phyloP scores from a whole-genome alignment of 2,113 vertebrate species.

The Geococcyx californianus region DNA sequence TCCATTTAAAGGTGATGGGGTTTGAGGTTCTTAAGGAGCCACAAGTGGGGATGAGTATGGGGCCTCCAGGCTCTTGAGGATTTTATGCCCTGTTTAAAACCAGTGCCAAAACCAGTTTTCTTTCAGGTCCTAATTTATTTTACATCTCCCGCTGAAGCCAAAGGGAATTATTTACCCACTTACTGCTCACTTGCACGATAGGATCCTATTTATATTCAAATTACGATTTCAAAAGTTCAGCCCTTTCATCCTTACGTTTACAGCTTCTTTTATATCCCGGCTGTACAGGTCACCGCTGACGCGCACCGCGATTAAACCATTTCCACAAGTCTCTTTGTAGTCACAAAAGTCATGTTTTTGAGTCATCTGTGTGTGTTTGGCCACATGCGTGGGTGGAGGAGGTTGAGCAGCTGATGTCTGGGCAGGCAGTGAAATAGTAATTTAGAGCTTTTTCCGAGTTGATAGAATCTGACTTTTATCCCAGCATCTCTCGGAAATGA shows the following conservation, averaged over 20 bases:
- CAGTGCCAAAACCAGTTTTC: not conserved
- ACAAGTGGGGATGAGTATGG: not conserved
- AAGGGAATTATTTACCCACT: not conserved
- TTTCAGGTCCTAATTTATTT: not conserved
- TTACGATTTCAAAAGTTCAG: not conserved
- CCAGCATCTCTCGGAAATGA: not conserved
- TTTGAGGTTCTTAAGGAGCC: not conserved
- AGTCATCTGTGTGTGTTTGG: not conserved
- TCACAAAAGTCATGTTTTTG: not conserved
- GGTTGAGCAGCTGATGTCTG: not conserved
- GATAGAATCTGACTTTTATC: conserved; percentile 29
- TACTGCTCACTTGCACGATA: not conserved
- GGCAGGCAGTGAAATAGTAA: not conserved
- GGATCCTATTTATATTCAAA: not conserved
- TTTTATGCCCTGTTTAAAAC: not conserved
- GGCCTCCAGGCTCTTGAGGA: not conserved
- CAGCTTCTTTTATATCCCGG: not conserved
- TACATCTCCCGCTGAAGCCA: not conserved
- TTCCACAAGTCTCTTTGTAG: not conserved
- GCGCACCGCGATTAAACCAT: not conserved
- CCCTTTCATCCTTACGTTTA: not conserved
- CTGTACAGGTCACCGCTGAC: not conserved
- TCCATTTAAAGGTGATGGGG: not conserved
- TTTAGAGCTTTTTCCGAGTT: not conserved
- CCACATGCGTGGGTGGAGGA: not conserved